Base-by-base conservation (phyloP, 2,888 invertebrate species). In the Nesidiocoris tenuis region DNA sequence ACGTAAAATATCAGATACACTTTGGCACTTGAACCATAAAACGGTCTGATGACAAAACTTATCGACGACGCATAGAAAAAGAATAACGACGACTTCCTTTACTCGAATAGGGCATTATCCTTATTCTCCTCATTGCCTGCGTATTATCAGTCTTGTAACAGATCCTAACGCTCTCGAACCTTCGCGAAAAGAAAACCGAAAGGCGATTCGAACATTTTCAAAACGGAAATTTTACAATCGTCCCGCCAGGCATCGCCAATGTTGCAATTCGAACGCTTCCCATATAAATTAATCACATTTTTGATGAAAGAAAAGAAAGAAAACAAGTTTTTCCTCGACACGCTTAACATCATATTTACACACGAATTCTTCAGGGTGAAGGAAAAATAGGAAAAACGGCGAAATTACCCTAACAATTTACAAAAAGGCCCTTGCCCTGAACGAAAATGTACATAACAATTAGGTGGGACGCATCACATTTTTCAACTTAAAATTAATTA, bases 21-120 rank as follows among this genome's bases (percentile, higher is more conserved):
- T 74, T 74, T 74, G 74, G 74, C 74, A 74, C 74, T 64, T 74
- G 56, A 74, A 74, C 74, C 74, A 65, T 74, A 74, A 74, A 74
- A 74, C 74, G 74, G 74, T 74, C 74, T 39, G 25, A 74, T 54
- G 72, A 72, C 72, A 57, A 72, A 70, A 61, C 12, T 39, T 18
- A 39, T 59, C 39, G 61, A 72, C 72, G 63, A 63, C 72, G 72
- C 54, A 21, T 24, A 21, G 21, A 21, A 72, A 61, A n/a, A n/a
- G 39, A 3, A 12, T 7, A 39, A 12, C 39, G 39, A 12, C 12
- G 39, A 39, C 12, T 7, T 39, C 39, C 39, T 3, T 39, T 39
- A 7, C 12, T 12, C 39, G 39, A n/a, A n/a, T n/a, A n/a, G n/a
- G 39, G 39, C 39, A n/a, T 39, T 39, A 12, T 12, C 39, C 3